phyloP scores from a whole-genome alignment of 2,888 invertebrate genomes.

The Gryllus longicercus region DNA sequence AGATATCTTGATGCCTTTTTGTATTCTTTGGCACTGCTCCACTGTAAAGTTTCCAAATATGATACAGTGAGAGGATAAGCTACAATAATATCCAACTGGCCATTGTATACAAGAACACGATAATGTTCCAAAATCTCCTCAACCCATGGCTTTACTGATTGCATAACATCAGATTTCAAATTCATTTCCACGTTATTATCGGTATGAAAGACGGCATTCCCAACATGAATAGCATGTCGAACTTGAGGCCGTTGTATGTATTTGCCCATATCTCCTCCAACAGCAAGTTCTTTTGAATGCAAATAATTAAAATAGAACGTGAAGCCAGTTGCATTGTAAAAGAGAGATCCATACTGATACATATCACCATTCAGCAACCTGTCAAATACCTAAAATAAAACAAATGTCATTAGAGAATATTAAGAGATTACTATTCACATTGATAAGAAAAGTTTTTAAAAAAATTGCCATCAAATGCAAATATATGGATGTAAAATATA shows the following conservation, averaged over 20 bases:
- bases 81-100: conserved; percentile 87
- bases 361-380: conserved; percentile 67
- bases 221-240: conserved; percentile 78
- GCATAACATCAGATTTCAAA: conserved; percentile 74
- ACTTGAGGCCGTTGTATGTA: conserved; percentile 63
- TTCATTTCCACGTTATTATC: conserved; percentile 64
- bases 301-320: conserved; percentile 73
- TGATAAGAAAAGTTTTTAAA: background rate
- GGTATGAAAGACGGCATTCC: conserved; percentile 67
- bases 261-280: conserved; percentile 53
- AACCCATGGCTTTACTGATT: conserved; percentile 71
- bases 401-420: background rate
- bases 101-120: conserved; percentile 78
- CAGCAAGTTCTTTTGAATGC: conserved; percentile 56
- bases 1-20: conserved; percentile 61
- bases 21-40: conserved; percentile 61
- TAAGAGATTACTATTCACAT: background rate
- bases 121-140: conserved; percentile 65
- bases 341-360: conserved; percentile 56
- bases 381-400: conserved; percentile 55
- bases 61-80: conserved; percentile 81
- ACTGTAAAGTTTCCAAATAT: conserved; percentile 69
- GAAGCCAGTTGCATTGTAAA: conserved; percentile 72
- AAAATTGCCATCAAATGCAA: background rate
- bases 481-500: background rate